phyloP scores from a whole-genome alignment of 2,888 invertebrate species.

The Limenitis arthemis region DNA sequence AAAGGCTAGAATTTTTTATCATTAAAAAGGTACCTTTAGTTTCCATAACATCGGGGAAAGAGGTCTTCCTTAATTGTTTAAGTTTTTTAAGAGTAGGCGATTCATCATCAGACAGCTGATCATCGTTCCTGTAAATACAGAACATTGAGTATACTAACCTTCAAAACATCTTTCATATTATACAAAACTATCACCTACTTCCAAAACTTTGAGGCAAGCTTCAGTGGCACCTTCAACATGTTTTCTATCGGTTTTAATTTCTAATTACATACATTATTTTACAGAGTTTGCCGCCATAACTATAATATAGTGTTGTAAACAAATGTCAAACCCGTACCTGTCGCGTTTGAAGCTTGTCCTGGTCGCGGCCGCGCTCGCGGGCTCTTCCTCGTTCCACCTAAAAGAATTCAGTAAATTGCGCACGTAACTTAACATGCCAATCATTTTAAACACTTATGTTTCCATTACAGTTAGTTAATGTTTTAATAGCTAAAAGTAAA shows the following conservation, averaged over 20 bases:
- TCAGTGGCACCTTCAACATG: constrained; percentile 51
- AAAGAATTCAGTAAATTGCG: constrained; percentile 41
- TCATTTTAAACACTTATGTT: constrained; percentile 52
- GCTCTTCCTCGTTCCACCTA: constrained; percentile 49
- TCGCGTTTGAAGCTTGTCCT: constrained; percentile 59
- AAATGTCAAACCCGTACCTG: constrained; percentile 59
- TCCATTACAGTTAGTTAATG: constrained; percentile 46
- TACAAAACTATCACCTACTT: constrained; percentile 36
- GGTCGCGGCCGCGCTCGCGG: constrained; percentile 34
- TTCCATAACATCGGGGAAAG: constrained; percentile 49
- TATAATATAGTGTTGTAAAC: constrained; percentile 54
- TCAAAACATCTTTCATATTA: neutral
- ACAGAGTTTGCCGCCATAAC: constrained; percentile 67
- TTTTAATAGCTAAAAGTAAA: constrained; percentile 24
- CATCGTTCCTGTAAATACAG: constrained; percentile 49
- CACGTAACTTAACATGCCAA: constrained; percentile 58
- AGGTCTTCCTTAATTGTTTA: constrained; percentile 47
- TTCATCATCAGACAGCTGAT: constrained; percentile 57
- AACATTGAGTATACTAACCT: constrained; percentile 13
- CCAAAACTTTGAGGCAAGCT: constrained; percentile 56
- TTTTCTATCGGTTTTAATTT: constrained; percentile 18
- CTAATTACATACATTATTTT: constrained; percentile 30
- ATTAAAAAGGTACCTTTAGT: constrained; percentile 40
- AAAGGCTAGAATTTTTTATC: neutral
- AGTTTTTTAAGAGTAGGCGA: constrained; percentile 52